phyloP scores from a whole-genome alignment of 2,888 invertebrate genomes.

The Prosopocoilus inquinatus region DNA sequence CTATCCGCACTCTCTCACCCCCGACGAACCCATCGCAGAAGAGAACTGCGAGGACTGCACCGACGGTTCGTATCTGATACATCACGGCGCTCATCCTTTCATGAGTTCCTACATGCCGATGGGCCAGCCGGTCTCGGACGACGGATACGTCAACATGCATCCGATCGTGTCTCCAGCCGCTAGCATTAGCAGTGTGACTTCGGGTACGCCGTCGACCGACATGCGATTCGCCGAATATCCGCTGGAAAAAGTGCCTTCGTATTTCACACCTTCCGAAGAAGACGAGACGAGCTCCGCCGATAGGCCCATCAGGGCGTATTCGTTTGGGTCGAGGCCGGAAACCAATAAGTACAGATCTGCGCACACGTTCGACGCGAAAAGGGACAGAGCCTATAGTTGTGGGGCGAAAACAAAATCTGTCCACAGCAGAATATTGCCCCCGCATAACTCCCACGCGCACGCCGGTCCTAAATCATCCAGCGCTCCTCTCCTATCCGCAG shows the following conservation, averaged over 20 bases:
- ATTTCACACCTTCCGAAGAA: constrained; percentile 63
- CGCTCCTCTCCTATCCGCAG: constrained; percentile 64
- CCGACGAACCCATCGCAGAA: constrained; percentile 66
- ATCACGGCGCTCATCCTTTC: constrained; percentile 24
- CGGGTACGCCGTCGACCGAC: constrained; percentile 80
- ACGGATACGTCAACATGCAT: constrained; percentile 63
- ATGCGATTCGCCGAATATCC: constrained; percentile 74
- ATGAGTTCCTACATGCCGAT: constrained; percentile 60
- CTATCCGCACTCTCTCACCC: constrained; percentile 57
- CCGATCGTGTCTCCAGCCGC: constrained; percentile 61
- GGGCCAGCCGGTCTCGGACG: constrained; percentile 54
- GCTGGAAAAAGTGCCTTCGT: constrained; percentile 77
- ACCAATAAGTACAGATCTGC: constrained; percentile 34
- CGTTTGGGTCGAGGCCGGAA: constrained; percentile 79
- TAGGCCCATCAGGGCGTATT: constrained; percentile 76
- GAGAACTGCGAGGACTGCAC: constrained; percentile 61
- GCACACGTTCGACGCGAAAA: constrained; percentile 46
- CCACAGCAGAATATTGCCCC: constrained; percentile 40
- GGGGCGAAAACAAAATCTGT: constrained; percentile 65
- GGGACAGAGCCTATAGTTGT: constrained; percentile 75
- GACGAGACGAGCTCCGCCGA: constrained; percentile 54
- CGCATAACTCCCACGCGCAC: constrained; percentile 32
- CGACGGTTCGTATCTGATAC: constrained; percentile 38
- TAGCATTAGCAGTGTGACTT: constrained; percentile 72
- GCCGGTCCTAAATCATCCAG: constrained; percentile 62